These are phyloP conservation scores for Liasis olivaceus DNA, from an alignment of 2,797 vertebrate species.

Conservation along the genomic window DNA sequence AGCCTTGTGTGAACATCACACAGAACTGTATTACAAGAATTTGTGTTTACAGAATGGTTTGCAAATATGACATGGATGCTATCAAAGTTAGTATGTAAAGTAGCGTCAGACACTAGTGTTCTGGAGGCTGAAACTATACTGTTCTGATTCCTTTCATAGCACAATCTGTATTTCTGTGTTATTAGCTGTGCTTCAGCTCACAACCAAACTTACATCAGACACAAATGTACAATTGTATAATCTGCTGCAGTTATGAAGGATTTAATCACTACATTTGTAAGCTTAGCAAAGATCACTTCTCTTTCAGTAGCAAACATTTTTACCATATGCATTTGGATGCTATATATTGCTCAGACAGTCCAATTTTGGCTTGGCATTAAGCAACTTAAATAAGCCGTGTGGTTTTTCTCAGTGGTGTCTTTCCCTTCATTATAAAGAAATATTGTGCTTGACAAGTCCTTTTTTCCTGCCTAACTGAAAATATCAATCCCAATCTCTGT, in stretches of 20 bases:
- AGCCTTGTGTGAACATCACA: background rate
- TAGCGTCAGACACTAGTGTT: background rate
- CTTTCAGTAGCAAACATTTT: background rate
- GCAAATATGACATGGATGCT: background rate
- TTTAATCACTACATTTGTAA: background rate
- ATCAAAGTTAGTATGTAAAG: too few relatives aligned
- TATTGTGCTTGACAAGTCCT: constrained; percentile 24
- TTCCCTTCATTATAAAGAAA: constrained; percentile 5
- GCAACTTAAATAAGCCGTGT: background rate
- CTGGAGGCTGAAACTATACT: background rate
- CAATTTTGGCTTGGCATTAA: background rate
- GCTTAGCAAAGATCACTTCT: background rate
- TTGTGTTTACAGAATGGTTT: background rate
- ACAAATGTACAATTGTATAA: too few relatives aligned
- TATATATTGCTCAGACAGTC: background rate
- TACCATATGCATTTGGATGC: background rate
- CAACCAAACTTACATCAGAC: background rate
- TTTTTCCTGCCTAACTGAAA: constrained; percentile 20
- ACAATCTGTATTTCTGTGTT: background rate
- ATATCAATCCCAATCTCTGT: constrained; percentile 20
- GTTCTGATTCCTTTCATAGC: background rate
- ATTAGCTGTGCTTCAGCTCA: background rate
- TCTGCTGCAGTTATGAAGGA: background rate
- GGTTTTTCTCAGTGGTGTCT: constrained; percentile 21
- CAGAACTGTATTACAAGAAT: background rate